Conservation (phyloP, 2,113 vertebrate genomes). For the Hypocryptadius cinnamomeus region DNA sequence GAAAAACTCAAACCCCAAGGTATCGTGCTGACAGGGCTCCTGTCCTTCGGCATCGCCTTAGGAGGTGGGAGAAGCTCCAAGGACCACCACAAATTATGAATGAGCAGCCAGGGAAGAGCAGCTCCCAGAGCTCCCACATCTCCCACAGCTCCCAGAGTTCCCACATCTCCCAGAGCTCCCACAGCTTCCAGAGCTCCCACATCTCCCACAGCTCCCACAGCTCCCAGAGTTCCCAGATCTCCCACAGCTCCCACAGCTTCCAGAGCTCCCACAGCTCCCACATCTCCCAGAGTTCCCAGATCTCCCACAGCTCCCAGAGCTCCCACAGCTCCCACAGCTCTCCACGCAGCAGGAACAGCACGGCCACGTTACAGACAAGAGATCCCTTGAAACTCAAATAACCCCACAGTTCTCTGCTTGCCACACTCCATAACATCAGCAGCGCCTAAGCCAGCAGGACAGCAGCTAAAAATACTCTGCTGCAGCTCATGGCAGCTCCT, state of each 20-base stretch:
- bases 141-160: too few species aligned
- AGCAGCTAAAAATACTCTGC: slow-evolving; percentile 20
- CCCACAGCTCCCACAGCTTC: too few species aligned
- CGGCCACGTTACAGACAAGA: neutral
- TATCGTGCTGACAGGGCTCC: neutral
- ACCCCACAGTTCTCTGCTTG: neutral
- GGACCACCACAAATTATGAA: neutral
- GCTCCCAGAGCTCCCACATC: neutral
- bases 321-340: neutral
- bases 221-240: too few species aligned
- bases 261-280: too few species aligned
- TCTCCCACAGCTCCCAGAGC: too few species aligned
- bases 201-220: too few species aligned
- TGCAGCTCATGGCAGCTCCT: neutral
- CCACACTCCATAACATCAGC: neutral
- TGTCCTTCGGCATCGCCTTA: neutral
- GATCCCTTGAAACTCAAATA: neutral
- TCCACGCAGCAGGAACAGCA: neutral
- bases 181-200: too few species aligned
- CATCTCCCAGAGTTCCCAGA: too few species aligned
- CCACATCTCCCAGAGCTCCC: too few species aligned
- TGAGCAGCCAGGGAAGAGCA: neutral
- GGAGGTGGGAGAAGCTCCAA: neutral
- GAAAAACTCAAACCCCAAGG: neutral
- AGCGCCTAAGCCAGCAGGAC: neutral